Base-by-base conservation (phyloP, 2,797 vertebrate genomes). In the Enteromius mattozi region DNA sequence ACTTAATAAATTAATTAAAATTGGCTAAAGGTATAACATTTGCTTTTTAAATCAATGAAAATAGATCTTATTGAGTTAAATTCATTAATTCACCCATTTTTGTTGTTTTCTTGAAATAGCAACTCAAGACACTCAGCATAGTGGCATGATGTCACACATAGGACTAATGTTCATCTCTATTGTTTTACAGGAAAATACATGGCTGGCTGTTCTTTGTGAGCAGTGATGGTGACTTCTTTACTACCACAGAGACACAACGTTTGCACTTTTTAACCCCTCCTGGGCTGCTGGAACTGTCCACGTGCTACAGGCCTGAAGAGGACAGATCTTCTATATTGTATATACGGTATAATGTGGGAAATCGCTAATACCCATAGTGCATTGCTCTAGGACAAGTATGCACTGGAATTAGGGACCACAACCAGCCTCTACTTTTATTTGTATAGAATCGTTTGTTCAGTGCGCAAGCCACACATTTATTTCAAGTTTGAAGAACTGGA, bases 141-240 rank as follows among this genome's bases (percentile, higher is more conserved):
- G 17, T 14, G 54, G 47, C 14, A n/a, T 70, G 13, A 19, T 77
- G 1, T 21, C 8, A 65, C 16, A 12, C 49, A 56, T 13, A 27
- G 21, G 4, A 40, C 14, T 71, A 63, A 37, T 45, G 3, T 76
- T 65, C 27, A 17, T 45, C 16, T 85, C 30, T 24, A 10, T 81
- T 9, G 33, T 35, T 79, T 82, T 14, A 59, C 91, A 96, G 95
- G 95, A 84, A 96, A 96, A 88, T 96, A 96, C 89, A 94, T 96
- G 94, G 95, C 94, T 0, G 93, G 94, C 87, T 96, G 95, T 90
- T 93, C 93, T 37, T 77, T 96, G 89, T 96, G 91, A 95, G 80
- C 17, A 6, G 56, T 27, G 33, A 33, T 21, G 45, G 1, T 30
- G 68, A 5, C 21, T 59, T 77, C 3, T 77, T 83, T 24, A 30